Evolutionary conservation across 2,113 vertebrate species (phyloP).

Genomic region (Dasypus novemcinctus): DNA sequence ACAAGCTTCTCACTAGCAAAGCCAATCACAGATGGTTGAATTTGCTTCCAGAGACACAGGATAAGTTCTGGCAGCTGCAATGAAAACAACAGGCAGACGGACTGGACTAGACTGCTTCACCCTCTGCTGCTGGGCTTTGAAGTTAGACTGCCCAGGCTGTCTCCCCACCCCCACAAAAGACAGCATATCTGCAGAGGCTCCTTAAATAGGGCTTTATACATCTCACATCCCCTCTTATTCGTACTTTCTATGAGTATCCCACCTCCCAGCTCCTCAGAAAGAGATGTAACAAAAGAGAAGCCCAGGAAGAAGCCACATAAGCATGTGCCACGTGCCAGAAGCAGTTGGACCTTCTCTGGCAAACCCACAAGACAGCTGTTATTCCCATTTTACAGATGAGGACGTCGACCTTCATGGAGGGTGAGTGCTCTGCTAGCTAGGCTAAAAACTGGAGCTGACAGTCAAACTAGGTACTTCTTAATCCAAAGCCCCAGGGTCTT

Average conservation of each 20-base stretch:
- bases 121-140: neutral
- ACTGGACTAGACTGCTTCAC: neutral
- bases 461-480: neutral
- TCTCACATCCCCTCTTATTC: neutral
- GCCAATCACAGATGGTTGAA: neutral
- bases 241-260: neutral
- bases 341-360: neutral
- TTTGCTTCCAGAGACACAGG: neutral
- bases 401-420: neutral
- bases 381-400: neutral
- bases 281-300: neutral
- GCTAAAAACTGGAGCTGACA: neutral
- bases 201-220: neutral
- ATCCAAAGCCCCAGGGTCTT: neutral
- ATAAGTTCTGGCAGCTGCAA: neutral
- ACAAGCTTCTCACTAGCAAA: slow-evolving; percentile 11
- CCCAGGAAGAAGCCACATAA: neutral
- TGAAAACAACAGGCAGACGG: neutral
- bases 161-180: too few relatives aligned
- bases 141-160: neutral
- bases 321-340: neutral
- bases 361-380: neutral
- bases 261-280: neutral
- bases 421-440: neutral
- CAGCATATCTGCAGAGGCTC: neutral